Percentiles rank a stretch among this genome's conserved stretches.
Conservation (phyloP, 2,797 vertebrate genomes). For the Ctenosaura bakeri region DNA sequence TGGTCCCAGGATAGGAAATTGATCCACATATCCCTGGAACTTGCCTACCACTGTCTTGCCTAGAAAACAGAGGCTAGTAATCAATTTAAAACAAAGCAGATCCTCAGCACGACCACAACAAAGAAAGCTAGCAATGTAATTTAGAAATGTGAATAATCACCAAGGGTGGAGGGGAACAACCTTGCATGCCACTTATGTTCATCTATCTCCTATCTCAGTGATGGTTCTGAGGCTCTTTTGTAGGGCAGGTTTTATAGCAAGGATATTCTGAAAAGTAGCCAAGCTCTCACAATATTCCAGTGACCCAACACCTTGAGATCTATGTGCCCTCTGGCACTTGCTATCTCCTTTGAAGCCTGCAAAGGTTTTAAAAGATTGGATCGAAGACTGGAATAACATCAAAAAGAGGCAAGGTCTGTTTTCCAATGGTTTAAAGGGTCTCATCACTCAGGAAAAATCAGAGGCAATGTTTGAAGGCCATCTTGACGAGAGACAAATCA, state of each 20-base stretch:
- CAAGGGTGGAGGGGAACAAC: not conserved
- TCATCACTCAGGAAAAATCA: slow-evolving; percentile 23
- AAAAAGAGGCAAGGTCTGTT: slow-evolving; percentile 49
- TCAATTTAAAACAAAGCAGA: not conserved
- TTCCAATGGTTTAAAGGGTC: slow-evolving; percentile 39
- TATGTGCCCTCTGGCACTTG: slow-evolving; percentile 27
- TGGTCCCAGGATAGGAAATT: no score
- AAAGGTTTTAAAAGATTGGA: slow-evolving; percentile 33
- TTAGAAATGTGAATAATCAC: not conserved
- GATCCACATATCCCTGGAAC: no score
- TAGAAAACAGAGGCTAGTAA: not conserved
- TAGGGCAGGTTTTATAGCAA: not conserved
- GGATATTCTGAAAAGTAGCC: not conserved
- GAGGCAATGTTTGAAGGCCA: slow-evolving; percentile 42
- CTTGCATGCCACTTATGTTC: not conserved
- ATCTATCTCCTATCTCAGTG: not conserved
- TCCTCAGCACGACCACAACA: slow-evolving; percentile 31
- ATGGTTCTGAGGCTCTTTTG: slow-evolving; percentile 32
- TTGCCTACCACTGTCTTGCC: not conserved
- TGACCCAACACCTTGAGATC: slow-evolving; percentile 33
- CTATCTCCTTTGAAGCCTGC: slow-evolving; percentile 37
- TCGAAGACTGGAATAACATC: not conserved
- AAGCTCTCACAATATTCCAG: slow-evolving; percentile 18
- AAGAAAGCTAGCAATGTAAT: slow-evolving; percentile 7
- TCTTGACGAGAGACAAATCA: slow-evolving; percentile 65